Conservation (phyloP, 1,140 invertebrate species). For the Tigriopus japonicus region DNA sequence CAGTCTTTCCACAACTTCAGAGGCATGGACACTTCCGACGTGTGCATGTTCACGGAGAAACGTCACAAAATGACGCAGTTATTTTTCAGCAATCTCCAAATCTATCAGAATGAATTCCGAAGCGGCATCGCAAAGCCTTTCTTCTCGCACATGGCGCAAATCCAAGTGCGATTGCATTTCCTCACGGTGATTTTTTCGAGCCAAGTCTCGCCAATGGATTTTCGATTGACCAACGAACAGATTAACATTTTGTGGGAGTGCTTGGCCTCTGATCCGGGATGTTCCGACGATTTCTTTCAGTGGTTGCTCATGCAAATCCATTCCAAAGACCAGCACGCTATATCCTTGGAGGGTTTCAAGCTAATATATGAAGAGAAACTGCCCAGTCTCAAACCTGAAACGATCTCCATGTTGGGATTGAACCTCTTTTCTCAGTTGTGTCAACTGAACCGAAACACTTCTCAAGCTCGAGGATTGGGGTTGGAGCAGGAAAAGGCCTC, state of each 20-base stretch:
- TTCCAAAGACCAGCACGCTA: slow-evolving; percentile 66
- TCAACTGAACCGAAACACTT: slow-evolving; percentile 44
- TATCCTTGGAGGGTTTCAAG: slow-evolving; percentile 61
- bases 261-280: slow-evolving; percentile 56
- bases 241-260: slow-evolving; percentile 77
- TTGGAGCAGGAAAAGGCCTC: slow-evolving; percentile 26
- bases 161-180: slow-evolving; percentile 75
- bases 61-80: slow-evolving; percentile 75
- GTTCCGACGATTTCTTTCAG: slow-evolving; percentile 71
- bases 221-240: slow-evolving; percentile 62
- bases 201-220: slow-evolving; percentile 47
- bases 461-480: slow-evolving; percentile 22
- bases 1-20: slow-evolving; percentile 75
- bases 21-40: slow-evolving; percentile 49
- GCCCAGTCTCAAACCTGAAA: slow-evolving; percentile 62
- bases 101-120: slow-evolving; percentile 22
- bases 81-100: slow-evolving; percentile 59
- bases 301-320: slow-evolving; percentile 78
- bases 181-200: slow-evolving; percentile 78
- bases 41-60: slow-evolving; percentile 70
- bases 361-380: slow-evolving; percentile 75
- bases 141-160: slow-evolving; percentile 69
- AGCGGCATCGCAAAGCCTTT: slow-evolving; percentile 22
- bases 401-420: slow-evolving; percentile 72
- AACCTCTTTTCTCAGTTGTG: slow-evolving; percentile 76